Conservation (phyloP, 35 echinoderm and acorn worm genomes). For the Apostichopus parvimensis region DNA sequence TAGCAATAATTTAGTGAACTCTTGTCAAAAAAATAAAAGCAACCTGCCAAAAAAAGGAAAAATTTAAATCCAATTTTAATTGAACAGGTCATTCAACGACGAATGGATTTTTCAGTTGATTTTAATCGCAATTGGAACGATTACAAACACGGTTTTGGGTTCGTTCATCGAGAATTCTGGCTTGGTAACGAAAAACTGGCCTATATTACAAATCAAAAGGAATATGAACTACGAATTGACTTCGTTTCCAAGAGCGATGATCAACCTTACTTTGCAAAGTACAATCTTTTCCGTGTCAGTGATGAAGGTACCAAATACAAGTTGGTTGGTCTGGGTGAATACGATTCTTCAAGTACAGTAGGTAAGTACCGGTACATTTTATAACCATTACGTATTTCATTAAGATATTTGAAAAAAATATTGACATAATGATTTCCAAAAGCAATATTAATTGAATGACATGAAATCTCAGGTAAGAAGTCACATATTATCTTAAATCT, state of each 20-base stretch:
- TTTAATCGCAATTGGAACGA: neutral
- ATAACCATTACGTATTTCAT: no score
- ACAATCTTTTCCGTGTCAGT: neutral
- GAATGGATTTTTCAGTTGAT: neutral
- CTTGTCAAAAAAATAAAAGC: no score
- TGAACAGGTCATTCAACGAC: neutral
- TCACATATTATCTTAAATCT: no score
- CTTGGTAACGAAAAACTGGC: constrained; percentile 1
- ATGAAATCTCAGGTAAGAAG: no score
- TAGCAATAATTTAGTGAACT: no score
- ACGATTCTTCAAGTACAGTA: constrained; percentile 9
- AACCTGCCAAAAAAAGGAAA: no score
- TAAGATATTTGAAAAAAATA: no score
- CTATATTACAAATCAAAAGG: constrained; percentile 1
- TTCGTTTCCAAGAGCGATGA: neutral
- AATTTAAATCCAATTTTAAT: no score
- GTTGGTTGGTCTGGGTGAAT: neutral
- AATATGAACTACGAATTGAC: neutral
- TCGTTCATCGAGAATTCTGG: neutral
- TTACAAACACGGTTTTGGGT: neutral
- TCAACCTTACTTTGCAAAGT: neutral
- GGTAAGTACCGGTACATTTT: neutral
- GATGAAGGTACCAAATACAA: constrained; percentile 11
- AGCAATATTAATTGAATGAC: no score
- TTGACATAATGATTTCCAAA: no score